Evolutionary conservation across 2,888 invertebrate genomes (phyloP), one percentile per base, ranked within the genome.

Genomic region (Stictocephala bisonia): DNA sequence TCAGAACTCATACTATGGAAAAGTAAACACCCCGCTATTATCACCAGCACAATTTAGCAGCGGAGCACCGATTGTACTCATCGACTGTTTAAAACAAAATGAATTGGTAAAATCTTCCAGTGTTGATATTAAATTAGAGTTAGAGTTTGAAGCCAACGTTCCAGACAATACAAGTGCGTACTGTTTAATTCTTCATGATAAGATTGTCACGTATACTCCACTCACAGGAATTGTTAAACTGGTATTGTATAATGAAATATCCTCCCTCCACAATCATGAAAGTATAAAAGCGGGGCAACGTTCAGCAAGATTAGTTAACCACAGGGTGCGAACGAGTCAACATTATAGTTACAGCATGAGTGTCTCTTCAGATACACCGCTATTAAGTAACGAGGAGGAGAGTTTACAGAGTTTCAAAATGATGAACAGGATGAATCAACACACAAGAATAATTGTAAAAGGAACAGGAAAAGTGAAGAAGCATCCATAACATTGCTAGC

Each of bases 31-130:
- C 74, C 13, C 67, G 22, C 73, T 24, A 74, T 77, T 13, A 78
- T 79, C 20, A 76, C 80, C 67, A 79, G 77, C 70, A 75, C 78
- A 9, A 76, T 75, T 73, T 77, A 78, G 58, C 77, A 77, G n/a
- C 27, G 7, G 18, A n/a, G 44, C 53, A 13, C 75, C 73, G 3
- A 27, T 73, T 3, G 31, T 70, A 26, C 70, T 73, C 22, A 71
- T 70, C 13, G 70, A 70, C 41, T 71, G 73, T 22, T 58, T 44
- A 6, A 41, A 70, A 20, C 69, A 71, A 26, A 58, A 70, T 26
- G 79, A 80, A 74, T 58, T 68, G 0, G 56, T 79, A 22, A 78
- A 80, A 75, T 72, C 75, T 7, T 58, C 76, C 40, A 74, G 78
- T 1, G 77, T 79, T 22, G 78, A 79, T 72, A 72, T 80, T 11